These are phyloP conservation scores for Rhamnusium bicolor DNA, from an alignment of 2,888 invertebrate species.

Conservation along the genomic window DNA sequence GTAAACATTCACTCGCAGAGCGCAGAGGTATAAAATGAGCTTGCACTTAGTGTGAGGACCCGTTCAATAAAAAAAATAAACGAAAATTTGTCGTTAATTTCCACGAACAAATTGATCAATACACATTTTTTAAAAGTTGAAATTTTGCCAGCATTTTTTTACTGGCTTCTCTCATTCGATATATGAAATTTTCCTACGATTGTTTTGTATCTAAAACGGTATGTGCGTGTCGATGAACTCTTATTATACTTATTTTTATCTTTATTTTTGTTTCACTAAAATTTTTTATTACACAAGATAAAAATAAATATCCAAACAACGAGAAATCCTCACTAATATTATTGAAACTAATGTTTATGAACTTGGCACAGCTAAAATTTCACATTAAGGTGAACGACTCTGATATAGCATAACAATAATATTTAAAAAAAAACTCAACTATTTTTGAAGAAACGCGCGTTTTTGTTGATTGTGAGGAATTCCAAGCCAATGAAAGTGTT, in stretches of 20 bases:
- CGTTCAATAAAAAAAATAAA: background rate
- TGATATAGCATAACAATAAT: constrained; percentile 9
- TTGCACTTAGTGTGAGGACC: no score
- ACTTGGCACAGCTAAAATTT: constrained; percentile 23
- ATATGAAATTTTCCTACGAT: constrained; percentile 6
- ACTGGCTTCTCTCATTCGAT: background rate
- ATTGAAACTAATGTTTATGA: constrained; percentile 12
- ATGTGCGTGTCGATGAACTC: constrained; percentile 16
- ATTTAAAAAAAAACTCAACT: background rate
- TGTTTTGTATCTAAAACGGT: constrained; percentile 2
- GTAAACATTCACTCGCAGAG: no score
- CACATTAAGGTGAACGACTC: constrained; percentile 18
- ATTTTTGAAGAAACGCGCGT: background rate
- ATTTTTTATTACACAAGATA: constrained; percentile 26
- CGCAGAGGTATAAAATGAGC: no score
- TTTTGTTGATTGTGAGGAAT: background rate
- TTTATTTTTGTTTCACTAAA: constrained; percentile 26
- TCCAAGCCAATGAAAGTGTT: background rate
- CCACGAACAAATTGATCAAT: background rate
- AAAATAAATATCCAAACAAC: constrained; percentile 21
- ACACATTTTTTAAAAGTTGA: constrained; percentile 14
- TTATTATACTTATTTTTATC: constrained; percentile 28
- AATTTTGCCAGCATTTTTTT: background rate
- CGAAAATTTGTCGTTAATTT: background rate
- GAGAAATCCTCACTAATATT: constrained; percentile 19